A percentile compares a stretch with the other conserved stretches of the same genome.
phyloP scores from a whole-genome alignment of 2,888 invertebrate genomes.

The Lithosia quadra region DNA sequence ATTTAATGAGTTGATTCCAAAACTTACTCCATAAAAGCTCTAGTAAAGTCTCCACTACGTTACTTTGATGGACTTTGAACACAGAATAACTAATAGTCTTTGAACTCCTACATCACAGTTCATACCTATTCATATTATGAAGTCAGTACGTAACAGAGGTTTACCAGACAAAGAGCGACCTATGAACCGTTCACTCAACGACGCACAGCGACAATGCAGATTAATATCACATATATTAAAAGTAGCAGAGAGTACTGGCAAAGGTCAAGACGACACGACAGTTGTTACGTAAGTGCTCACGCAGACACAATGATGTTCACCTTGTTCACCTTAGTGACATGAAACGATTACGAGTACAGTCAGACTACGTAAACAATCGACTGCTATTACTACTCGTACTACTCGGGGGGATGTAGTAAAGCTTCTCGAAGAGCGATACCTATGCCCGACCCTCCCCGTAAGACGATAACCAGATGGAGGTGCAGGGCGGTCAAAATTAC shows the following conservation, averaged over 20 bases:
- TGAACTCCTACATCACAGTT: neutral
- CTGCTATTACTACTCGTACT: too few relatives aligned
- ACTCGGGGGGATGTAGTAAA: too few relatives aligned
- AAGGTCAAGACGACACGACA: constrained; percentile 30
- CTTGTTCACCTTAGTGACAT: constrained; percentile 16
- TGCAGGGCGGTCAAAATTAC: too few relatives aligned
- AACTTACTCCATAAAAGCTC: too few relatives aligned
- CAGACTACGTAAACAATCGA: neutral
- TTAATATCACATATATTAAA: constrained; percentile 5
- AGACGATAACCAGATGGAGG: too few relatives aligned
- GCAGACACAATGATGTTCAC: constrained; percentile 30
- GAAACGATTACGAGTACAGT: neutral
- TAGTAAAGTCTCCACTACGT: too few relatives aligned
- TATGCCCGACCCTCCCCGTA: too few relatives aligned
- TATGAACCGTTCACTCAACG: constrained; percentile 11
- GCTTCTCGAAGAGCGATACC: too few relatives aligned
- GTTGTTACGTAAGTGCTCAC: constrained; percentile 35
- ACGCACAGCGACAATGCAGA: neutral
- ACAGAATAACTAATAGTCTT: too few relatives aligned
- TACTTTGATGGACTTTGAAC: too few relatives aligned
- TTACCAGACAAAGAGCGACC: constrained; percentile 12
- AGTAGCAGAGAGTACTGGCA: constrained; percentile 11
- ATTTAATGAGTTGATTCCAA: too few relatives aligned
- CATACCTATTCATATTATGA: neutral
- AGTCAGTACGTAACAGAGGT: constrained; percentile 5